These are phyloP conservation scores for Thalassaphorura encarpata DNA, from an alignment of 1,140 invertebrate genomes.

Conservation along the genomic window DNA sequence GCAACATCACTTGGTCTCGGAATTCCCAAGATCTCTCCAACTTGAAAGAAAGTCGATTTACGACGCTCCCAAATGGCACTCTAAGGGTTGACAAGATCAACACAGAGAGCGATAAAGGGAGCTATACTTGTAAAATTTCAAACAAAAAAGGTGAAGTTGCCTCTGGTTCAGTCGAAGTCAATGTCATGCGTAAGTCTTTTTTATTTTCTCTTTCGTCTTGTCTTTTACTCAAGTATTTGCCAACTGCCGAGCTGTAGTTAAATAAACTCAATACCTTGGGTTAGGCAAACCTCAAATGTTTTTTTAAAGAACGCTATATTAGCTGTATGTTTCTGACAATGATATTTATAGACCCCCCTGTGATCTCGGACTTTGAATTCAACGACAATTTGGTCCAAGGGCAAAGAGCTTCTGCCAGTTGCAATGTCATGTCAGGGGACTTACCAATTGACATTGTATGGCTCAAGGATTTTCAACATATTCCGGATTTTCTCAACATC, in stretches of 20 bases:
- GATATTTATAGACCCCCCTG: conserved; percentile 37
- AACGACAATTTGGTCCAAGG: conserved; percentile 37
- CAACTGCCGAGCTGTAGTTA: no score
- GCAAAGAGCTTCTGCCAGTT: conserved; percentile 36
- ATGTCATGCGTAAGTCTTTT: conserved; percentile 39
- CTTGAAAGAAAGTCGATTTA: conserved; percentile 8
- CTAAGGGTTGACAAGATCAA: conserved; percentile 42
- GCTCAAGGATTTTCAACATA: conserved; percentile 42
- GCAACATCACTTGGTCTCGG: conserved; percentile 22
- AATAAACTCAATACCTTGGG: no score
- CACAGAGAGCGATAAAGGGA: conserved; percentile 39
- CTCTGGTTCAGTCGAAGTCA: conserved; percentile 33
- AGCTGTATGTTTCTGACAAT: no score
- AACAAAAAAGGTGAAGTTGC: conserved; percentile 38
- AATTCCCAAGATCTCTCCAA: conserved; percentile 6
- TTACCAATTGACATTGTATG: conserved; percentile 41
- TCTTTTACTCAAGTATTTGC: no score
- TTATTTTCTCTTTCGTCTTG: no score
- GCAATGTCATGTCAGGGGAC: conserved; percentile 39
- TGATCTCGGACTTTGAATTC: conserved; percentile 39
- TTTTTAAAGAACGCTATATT: no score
- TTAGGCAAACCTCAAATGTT: no score
- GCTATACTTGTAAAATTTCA: conserved; percentile 42
- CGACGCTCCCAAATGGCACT: conserved; percentile 37
- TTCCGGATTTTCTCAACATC: conserved; percentile 32